Percentiles rank a stretch among this genome's conserved stretches.
phyloP scores from a whole-genome alignment of 2,888 invertebrate species.

The Crocallis elinguaria region DNA sequence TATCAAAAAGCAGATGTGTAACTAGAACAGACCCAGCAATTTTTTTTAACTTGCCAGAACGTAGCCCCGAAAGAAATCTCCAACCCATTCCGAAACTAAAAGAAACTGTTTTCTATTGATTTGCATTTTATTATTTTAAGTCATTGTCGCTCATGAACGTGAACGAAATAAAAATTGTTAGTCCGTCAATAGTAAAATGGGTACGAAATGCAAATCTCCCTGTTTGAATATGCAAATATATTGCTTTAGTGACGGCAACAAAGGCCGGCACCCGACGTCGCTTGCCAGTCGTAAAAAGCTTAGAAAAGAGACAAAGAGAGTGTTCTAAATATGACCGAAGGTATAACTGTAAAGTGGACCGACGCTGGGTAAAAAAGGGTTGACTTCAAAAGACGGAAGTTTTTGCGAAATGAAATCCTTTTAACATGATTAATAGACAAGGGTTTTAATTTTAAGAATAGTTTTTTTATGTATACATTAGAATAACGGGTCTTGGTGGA shows the following conservation, averaged over 20 bases:
- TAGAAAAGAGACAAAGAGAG: conserved; percentile 65
- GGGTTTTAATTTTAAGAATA: conserved; percentile 63
- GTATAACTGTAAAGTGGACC: conserved; percentile 63
- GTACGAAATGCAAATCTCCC: conserved; percentile 73
- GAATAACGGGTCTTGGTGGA: conserved; percentile 45
- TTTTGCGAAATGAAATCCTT: conserved; percentile 71
- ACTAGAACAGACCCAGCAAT: background rate
- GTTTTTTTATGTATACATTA: conserved; percentile 54
- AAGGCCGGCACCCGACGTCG: conserved; percentile 59
- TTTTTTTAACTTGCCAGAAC: conserved; percentile 12
- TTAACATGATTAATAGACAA: conserved; percentile 79
- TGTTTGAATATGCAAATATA: conserved; percentile 78
- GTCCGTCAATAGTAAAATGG: conserved; percentile 58
- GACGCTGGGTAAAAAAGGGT: conserved; percentile 71
- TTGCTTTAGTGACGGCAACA: conserved; percentile 58
- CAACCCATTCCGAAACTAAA: conserved; percentile 39
- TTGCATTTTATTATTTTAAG: conserved; percentile 71
- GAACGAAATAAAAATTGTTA: conserved; percentile 58
- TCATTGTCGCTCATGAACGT: conserved; percentile 60
- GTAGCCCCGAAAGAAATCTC: conserved; percentile 10
- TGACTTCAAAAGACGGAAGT: conserved; percentile 57
- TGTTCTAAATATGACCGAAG: conserved; percentile 68
- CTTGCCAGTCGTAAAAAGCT: conserved; percentile 69
- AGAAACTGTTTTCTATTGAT: conserved; percentile 58
- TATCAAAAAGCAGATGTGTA: background rate